These are phyloP conservation scores for Aspidoscelis tigris DNA, from an alignment of 2,113 vertebrate genomes.

Conservation along the genomic window DNA sequence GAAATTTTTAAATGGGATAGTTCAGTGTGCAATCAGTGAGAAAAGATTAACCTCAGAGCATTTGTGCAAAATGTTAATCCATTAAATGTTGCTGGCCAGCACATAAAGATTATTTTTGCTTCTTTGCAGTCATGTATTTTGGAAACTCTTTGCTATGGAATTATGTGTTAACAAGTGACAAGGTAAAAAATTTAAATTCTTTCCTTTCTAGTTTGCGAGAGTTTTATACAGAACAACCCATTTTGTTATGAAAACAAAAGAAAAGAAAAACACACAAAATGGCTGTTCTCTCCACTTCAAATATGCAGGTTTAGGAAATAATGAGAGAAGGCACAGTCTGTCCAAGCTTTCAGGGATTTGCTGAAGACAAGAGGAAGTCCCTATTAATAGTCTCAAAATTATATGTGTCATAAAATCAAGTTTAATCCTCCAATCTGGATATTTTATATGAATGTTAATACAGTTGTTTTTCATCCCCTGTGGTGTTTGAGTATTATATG, in stretches of 20 bases:
- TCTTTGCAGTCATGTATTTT: background rate
- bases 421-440: too few relatives aligned
- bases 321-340: background rate
- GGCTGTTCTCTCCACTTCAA: background rate
- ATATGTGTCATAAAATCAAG: background rate
- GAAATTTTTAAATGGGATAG: background rate
- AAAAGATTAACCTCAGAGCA: background rate
- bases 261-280: background rate
- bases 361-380: background rate
- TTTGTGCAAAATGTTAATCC: background rate
- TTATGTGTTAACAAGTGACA: background rate
- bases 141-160: background rate
- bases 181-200: background rate
- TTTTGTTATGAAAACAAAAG: background rate
- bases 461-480: too few relatives aligned
- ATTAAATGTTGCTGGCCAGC: background rate
- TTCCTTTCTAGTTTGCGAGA: background rate
- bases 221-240: background rate
- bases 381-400: background rate
- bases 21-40: background rate
- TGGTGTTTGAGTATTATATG: too few relatives aligned
- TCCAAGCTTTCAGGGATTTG: background rate
- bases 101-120: background rate
- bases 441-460: too few relatives aligned
- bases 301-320: background rate